Conservation (phyloP, 2,797 vertebrate species). For the Acanthopagrus latus region DNA sequence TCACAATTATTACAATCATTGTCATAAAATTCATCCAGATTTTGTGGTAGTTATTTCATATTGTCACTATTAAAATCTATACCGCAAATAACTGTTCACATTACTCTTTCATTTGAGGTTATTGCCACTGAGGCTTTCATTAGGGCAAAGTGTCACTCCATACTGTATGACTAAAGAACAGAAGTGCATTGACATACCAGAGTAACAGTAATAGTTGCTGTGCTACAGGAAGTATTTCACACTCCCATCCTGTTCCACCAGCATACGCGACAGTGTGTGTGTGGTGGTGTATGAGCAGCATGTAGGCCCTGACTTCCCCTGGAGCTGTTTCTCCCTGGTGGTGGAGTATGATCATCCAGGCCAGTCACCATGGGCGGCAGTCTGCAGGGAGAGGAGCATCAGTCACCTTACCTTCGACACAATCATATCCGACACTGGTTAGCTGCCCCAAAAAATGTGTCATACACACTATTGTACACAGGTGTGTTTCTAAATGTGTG, state of each 20-base stretch:
- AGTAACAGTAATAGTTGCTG: neutral
- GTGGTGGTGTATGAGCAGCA: conserved; percentile 86
- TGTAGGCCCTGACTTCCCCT: conserved; percentile 92
- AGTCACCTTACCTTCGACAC: conserved; percentile 87
- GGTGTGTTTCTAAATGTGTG: neutral
- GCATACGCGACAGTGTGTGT: conserved; percentile 83
- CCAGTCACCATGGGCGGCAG: conserved; percentile 86
- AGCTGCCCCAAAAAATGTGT: conserved; percentile 11
- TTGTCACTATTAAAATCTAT: neutral
- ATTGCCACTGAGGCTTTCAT: too few relatives aligned
- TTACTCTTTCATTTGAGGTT: neutral
- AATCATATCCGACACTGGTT: conserved; percentile 76
- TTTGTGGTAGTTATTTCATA: neutral
- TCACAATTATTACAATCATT: neutral
- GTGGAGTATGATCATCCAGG: conserved; percentile 90
- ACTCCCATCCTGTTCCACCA: conserved; percentile 58
- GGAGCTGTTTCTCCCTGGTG: conserved; percentile 90
- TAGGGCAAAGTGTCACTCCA: neutral
- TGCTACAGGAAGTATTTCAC: conserved; percentile 30
- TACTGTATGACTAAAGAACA: neutral
- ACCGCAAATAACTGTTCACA: neutral
- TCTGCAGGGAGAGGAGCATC: conserved; percentile 87
- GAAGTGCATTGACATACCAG: neutral
- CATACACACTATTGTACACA: neutral
- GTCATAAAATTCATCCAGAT: neutral